phyloP scores from a whole-genome alignment of 53 echinoderm and acorn worm genomes.

The Henricia sp. region DNA sequence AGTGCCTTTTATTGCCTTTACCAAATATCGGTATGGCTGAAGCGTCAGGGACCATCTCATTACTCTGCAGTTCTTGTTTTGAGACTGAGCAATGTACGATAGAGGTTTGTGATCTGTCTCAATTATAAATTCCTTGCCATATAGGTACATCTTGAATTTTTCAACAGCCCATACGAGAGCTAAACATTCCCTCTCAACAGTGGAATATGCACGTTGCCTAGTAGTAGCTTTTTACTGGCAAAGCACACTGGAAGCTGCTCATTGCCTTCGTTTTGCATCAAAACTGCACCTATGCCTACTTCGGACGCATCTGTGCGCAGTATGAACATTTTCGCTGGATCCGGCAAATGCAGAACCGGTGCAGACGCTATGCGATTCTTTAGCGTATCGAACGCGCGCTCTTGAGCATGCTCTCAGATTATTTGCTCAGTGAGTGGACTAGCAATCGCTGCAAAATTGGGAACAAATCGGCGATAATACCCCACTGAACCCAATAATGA shows the following conservation, averaged over 20 bases:
- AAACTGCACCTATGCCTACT: conserved; percentile 18
- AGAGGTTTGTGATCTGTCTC: no score
- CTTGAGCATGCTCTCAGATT: conserved; percentile 16
- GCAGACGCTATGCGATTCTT: neutral
- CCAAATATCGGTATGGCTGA: no score
- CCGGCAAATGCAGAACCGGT: conserved; percentile 26
- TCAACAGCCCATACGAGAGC: conserved; percentile 52
- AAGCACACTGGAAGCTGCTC: conserved; percentile 12
- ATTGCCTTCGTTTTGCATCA: conserved; percentile 6
- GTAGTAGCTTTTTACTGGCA: conserved; percentile 53
- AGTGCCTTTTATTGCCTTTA: no score
- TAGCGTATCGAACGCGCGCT: conserved; percentile 3
- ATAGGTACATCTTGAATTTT: conserved; percentile 48
- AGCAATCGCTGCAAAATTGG: conserved; percentile 31
- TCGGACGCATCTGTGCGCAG: conserved; percentile 22
- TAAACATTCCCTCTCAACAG: conserved; percentile 62
- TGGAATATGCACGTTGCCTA: conserved; percentile 40
- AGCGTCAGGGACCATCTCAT: no score
- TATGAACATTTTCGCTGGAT: conserved; percentile 15
- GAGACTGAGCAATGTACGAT: no score
- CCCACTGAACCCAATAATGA: conserved; percentile 48
- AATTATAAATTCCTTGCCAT: no score
- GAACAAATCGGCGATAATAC: conserved; percentile 50
- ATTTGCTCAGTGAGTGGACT: conserved; percentile 19
- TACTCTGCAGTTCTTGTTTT: no score